A percentile compares a stretch with the other conserved stretches of the same genome.
These are phyloP conservation scores for Zaprionus davidi DNA, from an alignment of 1,140 invertebrate species.

Conservation along the genomic window DNA sequence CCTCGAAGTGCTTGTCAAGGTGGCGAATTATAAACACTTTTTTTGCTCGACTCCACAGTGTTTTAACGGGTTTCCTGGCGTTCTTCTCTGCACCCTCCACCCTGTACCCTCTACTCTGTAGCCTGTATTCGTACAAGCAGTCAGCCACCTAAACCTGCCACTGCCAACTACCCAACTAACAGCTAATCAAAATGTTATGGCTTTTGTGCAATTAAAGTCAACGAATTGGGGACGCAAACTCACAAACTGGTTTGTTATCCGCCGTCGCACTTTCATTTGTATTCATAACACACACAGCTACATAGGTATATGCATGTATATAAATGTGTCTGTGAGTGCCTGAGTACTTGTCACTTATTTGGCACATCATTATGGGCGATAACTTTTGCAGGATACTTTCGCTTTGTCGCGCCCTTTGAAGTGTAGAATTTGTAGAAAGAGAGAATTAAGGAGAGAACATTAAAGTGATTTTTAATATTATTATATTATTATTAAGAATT, in stretches of 20 bases:
- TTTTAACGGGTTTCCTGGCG: neutral
- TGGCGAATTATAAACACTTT: constrained; percentile 4
- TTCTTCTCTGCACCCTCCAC: neutral
- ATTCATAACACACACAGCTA: constrained; percentile 47
- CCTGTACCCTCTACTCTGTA: too few species aligned
- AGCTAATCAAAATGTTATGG: constrained; percentile 63
- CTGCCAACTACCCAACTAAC: neutral
- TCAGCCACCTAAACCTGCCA: neutral
- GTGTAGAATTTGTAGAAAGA: neutral
- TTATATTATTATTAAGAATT: neutral
- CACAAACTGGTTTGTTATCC: constrained; percentile 3
- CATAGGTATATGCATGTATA: constrained; percentile 23
- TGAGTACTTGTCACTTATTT: constrained; percentile 39
- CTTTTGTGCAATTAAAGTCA: constrained; percentile 63
- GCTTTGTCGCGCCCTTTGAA: neutral
- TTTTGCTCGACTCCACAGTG: neutral
- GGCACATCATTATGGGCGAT: constrained; percentile 37
- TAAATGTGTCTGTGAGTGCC: neutral
- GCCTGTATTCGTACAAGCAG: too few species aligned
- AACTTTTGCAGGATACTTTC: neutral
- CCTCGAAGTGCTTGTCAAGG: neutral
- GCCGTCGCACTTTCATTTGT: constrained; percentile 51
- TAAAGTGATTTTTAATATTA: neutral
- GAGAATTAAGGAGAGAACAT: neutral
- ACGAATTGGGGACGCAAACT: constrained; percentile 18